Evolutionary conservation across 2,888 invertebrate genomes (phyloP).

Genomic region (Agrochola circellaris): DNA sequence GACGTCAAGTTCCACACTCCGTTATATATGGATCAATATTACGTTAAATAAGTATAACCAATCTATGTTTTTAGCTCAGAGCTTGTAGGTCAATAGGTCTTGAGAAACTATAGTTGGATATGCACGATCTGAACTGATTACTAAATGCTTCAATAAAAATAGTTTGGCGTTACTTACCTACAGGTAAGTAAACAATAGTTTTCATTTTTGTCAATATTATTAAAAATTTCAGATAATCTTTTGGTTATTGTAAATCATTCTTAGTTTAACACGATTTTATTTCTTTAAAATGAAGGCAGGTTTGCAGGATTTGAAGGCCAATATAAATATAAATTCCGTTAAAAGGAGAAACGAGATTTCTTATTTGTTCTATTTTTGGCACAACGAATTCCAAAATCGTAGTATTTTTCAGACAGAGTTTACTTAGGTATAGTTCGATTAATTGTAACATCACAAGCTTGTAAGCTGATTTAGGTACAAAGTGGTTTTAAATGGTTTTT

Average conservation of each 20-base stretch:
- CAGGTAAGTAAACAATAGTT: not conserved
- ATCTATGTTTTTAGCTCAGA: slow-evolving; percentile 38
- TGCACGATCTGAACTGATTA: slow-evolving; percentile 8
- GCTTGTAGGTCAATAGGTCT: slow-evolving; percentile 60
- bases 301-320: not conserved
- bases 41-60: slow-evolving; percentile 50
- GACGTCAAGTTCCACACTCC: slow-evolving; percentile 57
- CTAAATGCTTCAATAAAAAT: slow-evolving; percentile 1
- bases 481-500: not conserved
- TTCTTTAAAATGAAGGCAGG: slow-evolving; percentile 16
- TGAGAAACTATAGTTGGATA: slow-evolving; percentile 17
- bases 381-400: not conserved
- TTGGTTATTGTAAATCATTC: not conserved
- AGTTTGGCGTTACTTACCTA: not conserved
- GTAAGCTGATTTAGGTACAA: not conserved
- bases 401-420: not conserved
- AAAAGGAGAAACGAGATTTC: slow-evolving; percentile 8
- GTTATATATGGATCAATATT: slow-evolving; percentile 70
- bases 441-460: not conserved
- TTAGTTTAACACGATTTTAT: no score
- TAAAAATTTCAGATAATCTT: not conserved
- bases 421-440: not conserved
- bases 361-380: slow-evolving; percentile 10
- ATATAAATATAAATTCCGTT: slow-evolving; percentile 25
- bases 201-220: not conserved